Base-by-base conservation (phyloP, 2,888 invertebrate genomes). In the Enoplolaimus lenunculus region DNA sequence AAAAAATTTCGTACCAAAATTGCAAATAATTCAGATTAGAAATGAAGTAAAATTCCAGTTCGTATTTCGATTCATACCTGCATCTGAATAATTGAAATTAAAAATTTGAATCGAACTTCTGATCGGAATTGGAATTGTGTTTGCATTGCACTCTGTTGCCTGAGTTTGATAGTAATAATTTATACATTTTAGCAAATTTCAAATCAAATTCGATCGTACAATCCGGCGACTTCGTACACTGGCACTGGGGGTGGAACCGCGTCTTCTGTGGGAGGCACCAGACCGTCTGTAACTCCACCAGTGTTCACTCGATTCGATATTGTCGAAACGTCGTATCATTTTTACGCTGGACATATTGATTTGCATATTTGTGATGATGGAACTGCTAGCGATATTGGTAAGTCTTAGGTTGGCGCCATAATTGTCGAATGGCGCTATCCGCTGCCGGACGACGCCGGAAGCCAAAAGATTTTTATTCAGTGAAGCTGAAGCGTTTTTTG, bases 321-420 rank as follows among this genome's bases (percentile, higher is more conserved):
- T n/a, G 85, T 90, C 0, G 95, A 97, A 84, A 97, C 98, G 0
- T 97, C 95, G 0, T 94, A 95, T 84, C 98, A 98, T 82, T 88
- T 98, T 80, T 86, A 82, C 74, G 81, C 82, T 21, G 91, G 92
- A 74, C 87, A 91, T 78, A 90, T 98, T 77, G 94, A 97, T 83
- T 84, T 98, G 72, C 97, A 97, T 82, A 85, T 98, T 45, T 94
- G 93, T 80, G 97, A 98, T 81, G 98, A 98, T 66, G 67, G 29
- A n/a, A 34, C 21, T 7, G 34, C 33, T 34, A 66, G 34, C 3
- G 67, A 66, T 66, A 66, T 66, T 33, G 67, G 67, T 31, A n/a
- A 30, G 33, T 62, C 21, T 57, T 57, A 21, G 21, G n/a, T n/a
- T n/a, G n/a, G n/a, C n/a, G n/a, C n/a, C n/a, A n/a, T n/a, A n/a